Evolutionary conservation across 2,888 invertebrate species (phyloP), one percentile per base, ranked within the genome.

Genomic region (Pimpla rufipes): DNA sequence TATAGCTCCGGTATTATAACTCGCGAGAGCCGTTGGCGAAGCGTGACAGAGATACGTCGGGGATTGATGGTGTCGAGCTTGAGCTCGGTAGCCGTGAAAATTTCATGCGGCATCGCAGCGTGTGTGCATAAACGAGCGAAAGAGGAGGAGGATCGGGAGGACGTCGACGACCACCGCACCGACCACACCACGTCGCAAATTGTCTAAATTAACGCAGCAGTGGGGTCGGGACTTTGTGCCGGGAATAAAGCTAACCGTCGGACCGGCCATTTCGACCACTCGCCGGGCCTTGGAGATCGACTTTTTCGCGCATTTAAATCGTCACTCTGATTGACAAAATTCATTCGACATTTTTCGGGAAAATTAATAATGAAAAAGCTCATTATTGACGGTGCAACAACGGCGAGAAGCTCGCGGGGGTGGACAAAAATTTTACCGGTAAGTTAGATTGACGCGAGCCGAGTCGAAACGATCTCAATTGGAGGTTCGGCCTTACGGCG

Each of bases 181-280:
- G 59, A 79, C 47, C 67, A 21, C 55, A 88, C 87, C 88, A 86
- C 86, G 87, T 88, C 90, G 90, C 90, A 91, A 91, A 91, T 91
- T 91, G 91, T 88, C 91, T 91, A 88, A 91, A 91, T 91, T 91
- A 90, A 90, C 88, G 87, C 86, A 85, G 84, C 88, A 86, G 86
- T 89, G 87, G 91, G 91, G 91, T 91, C 90, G 87, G 55, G 64
- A 70, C 68, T 74, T 37, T 35, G 67, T 64, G 85, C 57, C 78
- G 68, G 84, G 74, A 84, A 80, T 77, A 68, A 78, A 83, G 80
- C 77, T 77, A 42, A 35, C 68, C 80, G 13, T 21, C 40, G 52
- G 55, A 74, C 16, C 74, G 52, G 35, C 13, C 57, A 5, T 13
- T 37, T 18, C 35, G n/a, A 52, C 18, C 10, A 11, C 42, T 52